Evolutionary conservation across 2,888 invertebrate genomes (phyloP), one percentile per base, ranked within the genome.

Genomic region (Seira ritae): DNA sequence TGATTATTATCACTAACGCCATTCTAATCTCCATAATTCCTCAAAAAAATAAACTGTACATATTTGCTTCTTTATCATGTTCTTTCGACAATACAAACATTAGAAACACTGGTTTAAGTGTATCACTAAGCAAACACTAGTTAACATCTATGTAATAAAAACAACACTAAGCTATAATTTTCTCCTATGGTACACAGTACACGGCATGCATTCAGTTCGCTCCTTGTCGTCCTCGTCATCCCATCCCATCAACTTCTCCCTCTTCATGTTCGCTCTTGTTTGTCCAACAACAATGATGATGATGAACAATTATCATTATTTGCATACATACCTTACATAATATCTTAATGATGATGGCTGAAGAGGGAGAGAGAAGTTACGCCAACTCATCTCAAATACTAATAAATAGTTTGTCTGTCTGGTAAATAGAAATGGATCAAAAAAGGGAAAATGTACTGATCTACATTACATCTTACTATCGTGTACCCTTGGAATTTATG

Each of bases 11-110:
- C 75, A 80, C 65, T 69, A 74, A 74, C 75, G 31, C 69, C 69
- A 70, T 75, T 75, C 75, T 74, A 69, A 80, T 80, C 75, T 70
- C 80, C 80, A 75, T 75, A 80, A 80, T 75, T 80, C 80, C 75
- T 66, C 31, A 4, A 31, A 6, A 31, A 31, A 31, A n/a, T n/a
- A n/a, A 31, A 31, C 69, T 66, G 60, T 75, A 68, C 68, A 73
- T n/a, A 62, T 31, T 31, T 31, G 31, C 8, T 31, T 31, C 31
- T 31, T 31, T n/a, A n/a, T n/a, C n/a, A 12, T 72, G 72, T 46
- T n/a, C n/a, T 12, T 72, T 72, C 23, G 55, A 20, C 17, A 22
- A 23, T 24, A 17, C 55, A 55, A 55, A 55, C 55, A 55, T n/a
- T 17, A 50, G 23, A 22, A 65, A 68, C 71, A 72, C 6, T 55